These are phyloP conservation scores for Clostera curtula DNA, from an alignment of 2,888 invertebrate species.

Conservation along the genomic window DNA sequence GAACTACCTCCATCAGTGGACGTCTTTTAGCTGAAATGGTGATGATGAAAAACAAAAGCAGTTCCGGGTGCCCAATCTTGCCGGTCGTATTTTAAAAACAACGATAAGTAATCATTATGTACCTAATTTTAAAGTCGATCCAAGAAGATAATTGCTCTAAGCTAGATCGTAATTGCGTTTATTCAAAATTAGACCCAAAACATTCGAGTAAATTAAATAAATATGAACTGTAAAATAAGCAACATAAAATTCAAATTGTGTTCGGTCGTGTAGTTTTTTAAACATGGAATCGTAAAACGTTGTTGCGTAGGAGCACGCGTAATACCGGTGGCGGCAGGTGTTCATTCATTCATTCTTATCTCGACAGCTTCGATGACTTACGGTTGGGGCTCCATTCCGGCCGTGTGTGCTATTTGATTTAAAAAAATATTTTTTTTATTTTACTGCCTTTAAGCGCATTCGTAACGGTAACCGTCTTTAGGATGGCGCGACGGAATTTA, in stretches of 20 bases:
- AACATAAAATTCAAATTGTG: constrained; percentile 30
- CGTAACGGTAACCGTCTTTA: constrained; percentile 68
- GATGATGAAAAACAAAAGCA: constrained; percentile 44
- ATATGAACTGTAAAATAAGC: constrained; percentile 32
- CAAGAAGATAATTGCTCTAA: constrained; percentile 56
- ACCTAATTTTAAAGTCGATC: constrained; percentile 63
- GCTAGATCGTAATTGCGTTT: constrained; percentile 42
- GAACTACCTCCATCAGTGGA: too few species aligned
- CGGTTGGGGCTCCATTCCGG: constrained; percentile 45
- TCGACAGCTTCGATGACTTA: constrained; percentile 73
- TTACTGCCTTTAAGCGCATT: constrained; percentile 63
- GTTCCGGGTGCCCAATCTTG: constrained; percentile 57
- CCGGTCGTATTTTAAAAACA: constrained; percentile 59
- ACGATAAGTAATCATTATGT: constrained; percentile 66
- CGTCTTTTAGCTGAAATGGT: too few species aligned
- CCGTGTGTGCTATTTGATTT: constrained; percentile 61
- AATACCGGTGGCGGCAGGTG: constrained; percentile 72
- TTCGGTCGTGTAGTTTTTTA: constrained; percentile 22
- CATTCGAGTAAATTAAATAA: constrained; percentile 17
- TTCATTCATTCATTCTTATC: constrained; percentile 72
- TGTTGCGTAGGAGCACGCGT: constrained; percentile 65
- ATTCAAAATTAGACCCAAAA: constrained; percentile 38
- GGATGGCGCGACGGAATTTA: constrained; percentile 46
- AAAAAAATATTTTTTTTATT: constrained; percentile 52
- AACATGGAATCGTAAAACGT: constrained; percentile 40